phyloP scores from a whole-genome alignment of 2,888 invertebrate genomes.

The Cancer borealis region DNA sequence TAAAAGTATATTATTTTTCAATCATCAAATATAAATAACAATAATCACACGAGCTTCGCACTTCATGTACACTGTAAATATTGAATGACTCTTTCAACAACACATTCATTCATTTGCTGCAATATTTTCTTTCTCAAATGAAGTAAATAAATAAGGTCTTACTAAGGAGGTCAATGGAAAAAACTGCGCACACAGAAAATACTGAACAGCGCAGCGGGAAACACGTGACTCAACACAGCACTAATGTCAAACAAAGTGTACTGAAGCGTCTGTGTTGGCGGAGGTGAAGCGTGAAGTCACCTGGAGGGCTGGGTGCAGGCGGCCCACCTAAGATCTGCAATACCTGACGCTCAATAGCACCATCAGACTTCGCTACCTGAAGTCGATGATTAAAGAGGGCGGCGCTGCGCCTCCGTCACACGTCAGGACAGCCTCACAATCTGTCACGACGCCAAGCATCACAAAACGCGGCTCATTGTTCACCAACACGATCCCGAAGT shows the following conservation, averaged over 20 bases:
- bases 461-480: background rate
- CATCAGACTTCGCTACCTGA: conserved; percentile 6
- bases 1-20: background rate
- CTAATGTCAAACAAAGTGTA: background rate
- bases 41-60: background rate
- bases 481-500: background rate
- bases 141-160: background rate
- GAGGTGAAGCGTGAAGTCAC: background rate
- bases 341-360: background rate
- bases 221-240: background rate
- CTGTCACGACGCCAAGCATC: background rate
- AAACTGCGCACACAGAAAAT: background rate
- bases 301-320: background rate
- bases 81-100: background rate
- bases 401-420: conserved; percentile 8
- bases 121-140: background rate
- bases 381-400: conserved; percentile 14
- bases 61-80: background rate
- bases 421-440: conserved; percentile 8
- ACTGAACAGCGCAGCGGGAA: background rate
- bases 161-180: background rate
- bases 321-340: conserved; percentile 9
- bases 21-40: background rate
- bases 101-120: background rate
- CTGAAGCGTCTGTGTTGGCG: background rate